Evolutionary conservation across 2,888 invertebrate species (phyloP).

Genomic region (Stegana nigrithorax): DNA sequence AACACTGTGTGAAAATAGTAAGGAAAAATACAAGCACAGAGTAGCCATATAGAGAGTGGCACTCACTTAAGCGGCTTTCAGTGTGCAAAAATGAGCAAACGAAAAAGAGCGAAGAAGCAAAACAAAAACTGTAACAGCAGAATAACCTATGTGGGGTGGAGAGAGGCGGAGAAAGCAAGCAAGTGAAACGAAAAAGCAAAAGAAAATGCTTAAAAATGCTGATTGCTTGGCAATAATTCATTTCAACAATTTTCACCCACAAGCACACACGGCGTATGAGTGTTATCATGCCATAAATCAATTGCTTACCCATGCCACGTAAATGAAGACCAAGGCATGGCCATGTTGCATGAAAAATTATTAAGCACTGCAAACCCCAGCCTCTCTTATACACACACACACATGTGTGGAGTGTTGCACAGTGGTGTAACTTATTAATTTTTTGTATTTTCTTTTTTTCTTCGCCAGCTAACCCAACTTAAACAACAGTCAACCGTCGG

Average conservation of each 20-base stretch:
- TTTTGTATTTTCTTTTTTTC: too few relatives aligned
- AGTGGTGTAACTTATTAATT: too few relatives aligned
- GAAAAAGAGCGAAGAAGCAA: not conserved
- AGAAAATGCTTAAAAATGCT: slow-evolving; percentile 2
- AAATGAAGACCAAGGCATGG: not conserved
- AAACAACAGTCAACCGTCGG: not conserved
- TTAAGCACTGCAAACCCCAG: not conserved
- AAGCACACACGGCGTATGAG: slow-evolving; percentile 3
- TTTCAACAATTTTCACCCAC: not conserved
- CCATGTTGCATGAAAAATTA: slow-evolving; percentile 3
- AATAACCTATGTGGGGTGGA: not conserved
- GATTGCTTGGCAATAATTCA: slow-evolving; percentile 16
- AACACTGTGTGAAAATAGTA: not conserved
- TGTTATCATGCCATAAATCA: slow-evolving; percentile 37
- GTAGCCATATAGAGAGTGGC: not conserved
- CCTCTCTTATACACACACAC: not conserved
- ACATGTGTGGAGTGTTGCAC: not conserved
- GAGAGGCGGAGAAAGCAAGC: not conserved
- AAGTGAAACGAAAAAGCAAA: not conserved
- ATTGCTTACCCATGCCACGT: slow-evolving; percentile 19
- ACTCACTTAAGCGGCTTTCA: not conserved
- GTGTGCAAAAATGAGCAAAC: not conserved
- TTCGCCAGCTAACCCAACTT: too few relatives aligned
- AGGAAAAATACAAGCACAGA: not conserved
- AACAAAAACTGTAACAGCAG: not conserved